phyloP scores from a whole-genome alignment of 1,140 invertebrate genomes.

The Oryzaephilus surinamensis region DNA sequence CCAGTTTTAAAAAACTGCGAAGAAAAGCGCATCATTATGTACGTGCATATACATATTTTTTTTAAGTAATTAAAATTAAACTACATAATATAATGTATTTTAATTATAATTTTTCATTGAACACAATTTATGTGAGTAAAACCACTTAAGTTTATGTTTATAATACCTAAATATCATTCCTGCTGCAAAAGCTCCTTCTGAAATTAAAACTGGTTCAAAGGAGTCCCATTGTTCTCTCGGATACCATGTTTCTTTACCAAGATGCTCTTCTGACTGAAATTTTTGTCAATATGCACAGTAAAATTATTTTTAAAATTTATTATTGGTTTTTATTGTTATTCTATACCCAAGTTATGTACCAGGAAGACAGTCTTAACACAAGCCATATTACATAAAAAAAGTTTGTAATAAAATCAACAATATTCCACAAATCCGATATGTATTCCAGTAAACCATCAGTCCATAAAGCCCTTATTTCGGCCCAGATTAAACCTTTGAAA shows the following conservation, averaged over 20 bases:
- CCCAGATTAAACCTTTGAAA: constrained; percentile 74
- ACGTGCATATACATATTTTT: too few relatives aligned
- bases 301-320: constrained; percentile 54
- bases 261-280: constrained; percentile 42
- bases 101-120: too few relatives aligned
- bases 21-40: too few relatives aligned
- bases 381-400: constrained; percentile 71
- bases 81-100: too few relatives aligned
- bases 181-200: constrained; percentile 88
- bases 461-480: constrained; percentile 83
- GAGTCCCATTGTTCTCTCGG: constrained; percentile 81
- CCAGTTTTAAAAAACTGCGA: constrained; percentile 68
- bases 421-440: constrained; percentile 89
- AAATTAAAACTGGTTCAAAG: constrained; percentile 88
- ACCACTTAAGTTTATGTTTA: not conserved
- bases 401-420: constrained; percentile 88
- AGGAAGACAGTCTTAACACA: constrained; percentile 64
- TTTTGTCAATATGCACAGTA: constrained; percentile 35
- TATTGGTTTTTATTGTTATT: constrained; percentile 51
- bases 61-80: too few relatives aligned
- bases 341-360: constrained; percentile 61
- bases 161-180: constrained; percentile 79
- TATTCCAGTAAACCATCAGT: constrained; percentile 73
- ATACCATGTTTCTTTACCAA: constrained; percentile 48
- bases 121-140: constrained; percentile 2